Percentiles rank a stretch among this genome's conserved stretches.
phyloP scores from a whole-genome alignment of 2,113 vertebrate species.

The Pseudopipra pipra region DNA sequence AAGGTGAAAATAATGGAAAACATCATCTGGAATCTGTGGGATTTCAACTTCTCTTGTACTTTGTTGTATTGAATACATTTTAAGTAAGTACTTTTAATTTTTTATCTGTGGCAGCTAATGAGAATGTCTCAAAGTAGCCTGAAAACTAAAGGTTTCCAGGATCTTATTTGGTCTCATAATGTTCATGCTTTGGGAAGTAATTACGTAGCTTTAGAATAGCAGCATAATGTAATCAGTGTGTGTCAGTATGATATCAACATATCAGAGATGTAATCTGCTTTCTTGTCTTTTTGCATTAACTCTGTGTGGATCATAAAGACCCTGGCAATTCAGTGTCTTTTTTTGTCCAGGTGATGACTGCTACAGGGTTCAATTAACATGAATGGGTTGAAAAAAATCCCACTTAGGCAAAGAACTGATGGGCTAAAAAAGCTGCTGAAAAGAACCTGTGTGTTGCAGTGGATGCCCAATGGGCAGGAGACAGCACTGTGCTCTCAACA shows the following conservation, averaged over 20 bases:
- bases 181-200: background rate
- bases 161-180: background rate
- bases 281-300: background rate
- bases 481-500: background rate
- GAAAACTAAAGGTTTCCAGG: background rate
- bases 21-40: background rate
- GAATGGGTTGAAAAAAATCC: background rate
- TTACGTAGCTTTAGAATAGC: background rate
- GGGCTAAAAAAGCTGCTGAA: background rate
- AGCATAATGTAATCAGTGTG: background rate
- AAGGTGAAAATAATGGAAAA: background rate
- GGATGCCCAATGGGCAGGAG: background rate
- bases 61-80: background rate
- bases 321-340: background rate
- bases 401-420: background rate
- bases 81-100: background rate
- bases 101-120: background rate
- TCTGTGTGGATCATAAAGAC: background rate
- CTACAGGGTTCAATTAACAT: background rate
- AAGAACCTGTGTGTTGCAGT: background rate
- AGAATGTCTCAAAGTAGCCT: background rate
- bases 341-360: background rate
- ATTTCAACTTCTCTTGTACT: background rate
- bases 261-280: background rate
- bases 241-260: background rate